phyloP scores from a whole-genome alignment of 2,888 invertebrate genomes.

The Euzophera pinguis region DNA sequence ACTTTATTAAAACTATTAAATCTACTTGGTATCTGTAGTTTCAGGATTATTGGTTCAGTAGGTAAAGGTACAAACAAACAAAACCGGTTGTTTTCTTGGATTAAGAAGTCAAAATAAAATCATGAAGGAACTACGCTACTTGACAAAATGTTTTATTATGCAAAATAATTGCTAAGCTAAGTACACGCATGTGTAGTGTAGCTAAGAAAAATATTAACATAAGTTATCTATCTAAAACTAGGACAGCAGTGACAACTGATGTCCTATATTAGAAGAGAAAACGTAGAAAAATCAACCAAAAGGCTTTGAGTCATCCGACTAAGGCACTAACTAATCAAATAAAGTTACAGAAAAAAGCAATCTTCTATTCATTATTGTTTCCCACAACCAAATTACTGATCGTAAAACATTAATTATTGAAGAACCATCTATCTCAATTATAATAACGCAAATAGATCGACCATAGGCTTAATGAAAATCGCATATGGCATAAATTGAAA shows the following conservation, averaged over 20 bases:
- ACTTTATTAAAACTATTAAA: too few species aligned
- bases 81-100: too few species aligned
- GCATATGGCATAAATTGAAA: conserved; percentile 4
- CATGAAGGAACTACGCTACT: too few species aligned
- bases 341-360: background rate
- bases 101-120: too few species aligned
- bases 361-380: background rate
- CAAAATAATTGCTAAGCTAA: background rate
- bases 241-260: background rate
- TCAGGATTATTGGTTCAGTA: too few species aligned
- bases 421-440: background rate
- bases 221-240: background rate
- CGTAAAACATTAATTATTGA: conserved; percentile 4
- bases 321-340: too few species aligned
- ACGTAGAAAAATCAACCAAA: too few species aligned
- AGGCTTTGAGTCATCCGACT: too few species aligned
- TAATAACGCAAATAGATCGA: background rate
- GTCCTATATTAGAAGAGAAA: background rate
- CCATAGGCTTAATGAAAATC: background rate
- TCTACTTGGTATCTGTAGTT: too few species aligned
- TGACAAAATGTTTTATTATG: too few species aligned
- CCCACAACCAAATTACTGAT: background rate
- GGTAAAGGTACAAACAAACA: too few species aligned
- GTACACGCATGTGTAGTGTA: background rate
- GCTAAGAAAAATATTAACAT: background rate